These are phyloP conservation scores for Bombus consobrinus DNA, from an alignment of 1,140 invertebrate genomes.

Conservation along the genomic window DNA sequence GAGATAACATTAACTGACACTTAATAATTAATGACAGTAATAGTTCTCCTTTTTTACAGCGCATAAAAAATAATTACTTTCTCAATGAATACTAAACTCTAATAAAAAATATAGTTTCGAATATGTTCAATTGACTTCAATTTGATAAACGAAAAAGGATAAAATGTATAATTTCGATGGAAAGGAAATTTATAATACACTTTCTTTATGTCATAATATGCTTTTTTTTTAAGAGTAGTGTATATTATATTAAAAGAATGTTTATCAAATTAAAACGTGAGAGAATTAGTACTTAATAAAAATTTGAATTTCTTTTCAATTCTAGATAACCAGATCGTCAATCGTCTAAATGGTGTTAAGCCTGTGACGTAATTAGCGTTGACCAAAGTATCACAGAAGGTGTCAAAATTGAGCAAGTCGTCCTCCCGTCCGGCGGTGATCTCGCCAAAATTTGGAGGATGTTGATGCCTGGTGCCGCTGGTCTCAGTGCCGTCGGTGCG, in stretches of 20 bases:
- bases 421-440: slow-evolving; percentile 66
- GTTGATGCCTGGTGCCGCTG: slow-evolving; percentile 84
- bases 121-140: no score
- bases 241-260: neutral
- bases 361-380: slow-evolving; percentile 62
- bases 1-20: neutral
- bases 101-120: neutral
- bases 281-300: neutral
- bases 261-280: neutral
- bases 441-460: slow-evolving; percentile 76
- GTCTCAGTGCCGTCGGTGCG: slow-evolving; percentile 81
- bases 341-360: slow-evolving; percentile 69
- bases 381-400: slow-evolving; percentile 57
- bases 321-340: slow-evolving; percentile 6
- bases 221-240: neutral
- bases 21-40: neutral
- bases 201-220: neutral
- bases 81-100: neutral
- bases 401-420: slow-evolving; percentile 70
- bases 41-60: neutral
- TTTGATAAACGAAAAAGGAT: no score
- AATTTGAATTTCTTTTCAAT: neutral
- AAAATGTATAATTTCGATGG: no score
- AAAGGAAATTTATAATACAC: no score
- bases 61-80: neutral